phyloP scores from a whole-genome alignment of 2,888 invertebrate species.

The Fragum whitleyi region DNA sequence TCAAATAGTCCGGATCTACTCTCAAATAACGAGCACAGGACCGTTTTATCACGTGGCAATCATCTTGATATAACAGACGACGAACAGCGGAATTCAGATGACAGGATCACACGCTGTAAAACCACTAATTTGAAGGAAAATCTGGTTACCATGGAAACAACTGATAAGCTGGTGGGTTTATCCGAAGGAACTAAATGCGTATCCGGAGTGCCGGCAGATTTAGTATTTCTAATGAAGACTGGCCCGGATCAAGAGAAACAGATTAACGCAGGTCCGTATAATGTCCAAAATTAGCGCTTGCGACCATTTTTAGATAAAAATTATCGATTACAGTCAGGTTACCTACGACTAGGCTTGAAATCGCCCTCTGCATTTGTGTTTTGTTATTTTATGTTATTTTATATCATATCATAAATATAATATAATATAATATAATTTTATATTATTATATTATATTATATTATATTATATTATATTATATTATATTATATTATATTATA shows the following conservation, averaged over 20 bases:
- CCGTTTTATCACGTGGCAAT: neutral
- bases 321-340: too few relatives aligned
- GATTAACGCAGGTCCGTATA: too few relatives aligned
- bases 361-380: too few relatives aligned
- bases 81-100: neutral
- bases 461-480: too few relatives aligned
- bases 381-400: too few relatives aligned
- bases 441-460: too few relatives aligned
- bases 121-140: conserved; percentile 16
- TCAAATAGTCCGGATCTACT: neutral
- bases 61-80: neutral
- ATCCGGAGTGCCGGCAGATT: neutral
- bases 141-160: conserved; percentile 13
- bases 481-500: too few relatives aligned
- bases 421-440: too few relatives aligned
- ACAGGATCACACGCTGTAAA: neutral
- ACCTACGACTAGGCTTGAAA: too few relatives aligned
- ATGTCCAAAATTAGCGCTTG: too few relatives aligned
- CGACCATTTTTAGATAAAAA: too few relatives aligned
- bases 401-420: too few relatives aligned
- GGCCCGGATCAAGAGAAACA: neutral
- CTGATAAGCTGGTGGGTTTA: conserved; percentile 18
- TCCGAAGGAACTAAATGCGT: conserved; percentile 3
- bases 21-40: conserved; percentile 8
- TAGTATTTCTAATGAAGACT: neutral